These are phyloP conservation scores for Hesperophylax magnus DNA, from an alignment of 1,140 invertebrate genomes.

Conservation along the genomic window DNA sequence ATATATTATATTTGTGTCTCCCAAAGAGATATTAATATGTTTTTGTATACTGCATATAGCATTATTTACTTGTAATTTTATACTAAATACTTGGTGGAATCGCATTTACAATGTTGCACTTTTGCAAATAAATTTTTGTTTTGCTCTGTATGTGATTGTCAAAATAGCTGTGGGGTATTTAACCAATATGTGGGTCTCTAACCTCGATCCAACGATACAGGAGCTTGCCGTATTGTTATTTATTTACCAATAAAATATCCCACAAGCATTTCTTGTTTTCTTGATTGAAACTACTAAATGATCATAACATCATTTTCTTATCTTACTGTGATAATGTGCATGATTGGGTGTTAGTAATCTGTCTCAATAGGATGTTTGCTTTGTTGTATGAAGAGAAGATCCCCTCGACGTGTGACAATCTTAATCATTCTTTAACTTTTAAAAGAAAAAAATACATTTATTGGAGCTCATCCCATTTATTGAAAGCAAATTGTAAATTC, in stretches of 20 bases:
- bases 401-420: not conserved
- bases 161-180: conserved; percentile 23
- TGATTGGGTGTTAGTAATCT: not conserved
- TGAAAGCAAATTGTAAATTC: conserved; percentile 21
- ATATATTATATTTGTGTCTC: conserved; percentile 23
- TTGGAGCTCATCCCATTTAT: conserved; percentile 5
- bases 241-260: conserved; percentile 56
- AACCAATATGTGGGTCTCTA: conserved; percentile 29
- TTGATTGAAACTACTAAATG: not conserved
- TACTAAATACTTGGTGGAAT: conserved; percentile 23
- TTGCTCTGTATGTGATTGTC: conserved; percentile 36
- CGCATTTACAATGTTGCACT: conserved; percentile 19
- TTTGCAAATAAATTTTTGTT: conserved; percentile 22
- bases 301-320: not conserved
- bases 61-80: conserved; percentile 38
- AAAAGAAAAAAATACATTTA: too few relatives aligned
- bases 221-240: conserved; percentile 44
- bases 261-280: conserved; percentile 12
- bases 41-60: conserved; percentile 32
- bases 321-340: not conserved
- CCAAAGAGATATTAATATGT: not conserved
- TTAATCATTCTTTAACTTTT: too few relatives aligned
- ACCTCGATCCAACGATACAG: conserved; percentile 20
- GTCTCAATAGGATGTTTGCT: too few relatives aligned
- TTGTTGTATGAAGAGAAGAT: too few relatives aligned